Evolutionary conservation across 2,113 vertebrate species (phyloP).

Genomic region (Pterocles orientalis): DNA sequence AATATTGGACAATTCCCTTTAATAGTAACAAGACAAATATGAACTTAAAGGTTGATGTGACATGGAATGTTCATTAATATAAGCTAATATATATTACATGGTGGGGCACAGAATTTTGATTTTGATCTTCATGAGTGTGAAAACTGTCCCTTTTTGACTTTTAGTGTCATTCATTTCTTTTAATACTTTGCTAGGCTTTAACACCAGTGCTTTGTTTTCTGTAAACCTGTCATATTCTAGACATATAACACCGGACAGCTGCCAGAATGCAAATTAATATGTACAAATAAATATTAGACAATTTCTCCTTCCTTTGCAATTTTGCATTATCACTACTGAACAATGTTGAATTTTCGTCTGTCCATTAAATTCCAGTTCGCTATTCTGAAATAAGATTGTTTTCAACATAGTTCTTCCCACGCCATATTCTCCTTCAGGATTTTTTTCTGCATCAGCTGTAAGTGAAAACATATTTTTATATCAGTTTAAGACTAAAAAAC

Average conservation of each 20-base stretch:
- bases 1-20: slow-evolving; percentile 13
- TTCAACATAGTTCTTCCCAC: background rate
- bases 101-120: background rate
- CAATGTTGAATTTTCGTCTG: background rate
- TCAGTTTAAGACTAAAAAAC: background rate
- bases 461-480: background rate
- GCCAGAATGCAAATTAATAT: slow-evolving; percentile 16
- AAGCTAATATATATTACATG: background rate
- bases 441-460: background rate
- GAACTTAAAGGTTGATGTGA: background rate
- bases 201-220: background rate
- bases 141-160: background rate
- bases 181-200: background rate
- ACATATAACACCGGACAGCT: background rate
- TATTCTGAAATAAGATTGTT: background rate
- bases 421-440: background rate
- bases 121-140: background rate
- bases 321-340: background rate
- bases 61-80: background rate
- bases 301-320: background rate
- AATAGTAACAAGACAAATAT: slow-evolving; percentile 15
- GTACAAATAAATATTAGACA: background rate
- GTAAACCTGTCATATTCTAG: background rate
- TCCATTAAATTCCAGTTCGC: background rate
- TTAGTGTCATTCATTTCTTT: background rate